A percentile compares a stretch with the other conserved stretches of the same genome.
phyloP scores from a whole-genome alignment of 2,888 invertebrate species.

The Zaprionus lineosus region DNA sequence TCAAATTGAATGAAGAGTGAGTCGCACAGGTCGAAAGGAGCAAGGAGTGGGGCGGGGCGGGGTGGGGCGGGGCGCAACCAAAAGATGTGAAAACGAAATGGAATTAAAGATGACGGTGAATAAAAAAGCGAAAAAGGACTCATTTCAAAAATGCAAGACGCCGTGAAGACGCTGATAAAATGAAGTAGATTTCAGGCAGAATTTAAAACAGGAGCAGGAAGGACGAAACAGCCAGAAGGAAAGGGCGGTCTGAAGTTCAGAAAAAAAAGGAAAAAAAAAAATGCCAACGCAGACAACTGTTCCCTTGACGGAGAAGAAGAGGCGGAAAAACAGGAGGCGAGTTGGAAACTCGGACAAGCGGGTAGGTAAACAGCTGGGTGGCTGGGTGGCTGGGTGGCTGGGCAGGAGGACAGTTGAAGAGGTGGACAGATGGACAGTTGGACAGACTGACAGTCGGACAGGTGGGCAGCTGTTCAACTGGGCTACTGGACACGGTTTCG shows the following conservation, averaged over 20 bases:
- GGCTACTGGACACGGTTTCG: constrained; percentile 1
- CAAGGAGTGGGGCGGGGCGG: constrained; percentile 19
- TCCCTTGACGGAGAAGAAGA: constrained; percentile 24
- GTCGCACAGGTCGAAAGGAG: not conserved
- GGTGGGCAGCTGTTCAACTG: not conserved
- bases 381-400: not conserved
- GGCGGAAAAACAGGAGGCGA: constrained; percentile 13
- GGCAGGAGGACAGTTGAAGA: constrained; percentile 13
- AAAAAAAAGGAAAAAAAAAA: constrained; percentile 34
- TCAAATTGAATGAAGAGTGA: constrained; percentile 66
- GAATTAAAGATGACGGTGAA: constrained; percentile 59
- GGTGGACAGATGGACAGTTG: constrained; percentile 1
- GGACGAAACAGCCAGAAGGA: too few relatives aligned
- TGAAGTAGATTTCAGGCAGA: constrained; percentile 69
- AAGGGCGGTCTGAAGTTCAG: too few relatives aligned
- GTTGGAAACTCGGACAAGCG: not conserved
- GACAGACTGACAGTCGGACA: constrained; percentile 27
- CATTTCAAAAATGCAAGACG: constrained; percentile 72
- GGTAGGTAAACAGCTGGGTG: constrained; percentile 16
- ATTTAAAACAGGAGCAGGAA: constrained; percentile 73
- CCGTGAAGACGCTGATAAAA: constrained; percentile 74
- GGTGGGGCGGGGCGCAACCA: too few relatives aligned
- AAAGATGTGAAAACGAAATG: constrained; percentile 45
- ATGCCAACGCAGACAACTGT: constrained; percentile 57
- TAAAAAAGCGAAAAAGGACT: constrained; percentile 32